Percentiles rank a stretch among this genome's conserved stretches.
Conservation (phyloP, 2,113 vertebrate genomes). For the Lota lota region DNA sequence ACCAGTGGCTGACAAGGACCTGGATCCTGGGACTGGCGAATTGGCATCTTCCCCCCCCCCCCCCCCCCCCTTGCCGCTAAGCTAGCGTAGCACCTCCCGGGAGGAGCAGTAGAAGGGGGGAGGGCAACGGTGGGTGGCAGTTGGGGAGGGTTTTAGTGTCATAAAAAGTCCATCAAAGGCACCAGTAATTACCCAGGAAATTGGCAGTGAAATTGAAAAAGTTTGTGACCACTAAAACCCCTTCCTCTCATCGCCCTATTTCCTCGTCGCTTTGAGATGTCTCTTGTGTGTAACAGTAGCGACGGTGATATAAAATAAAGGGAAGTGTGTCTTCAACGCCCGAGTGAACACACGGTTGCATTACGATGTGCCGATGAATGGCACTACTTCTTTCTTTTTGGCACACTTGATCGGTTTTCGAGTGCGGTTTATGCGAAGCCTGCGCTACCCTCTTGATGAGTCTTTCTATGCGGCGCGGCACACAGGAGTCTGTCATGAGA, state of each 20-base stretch:
- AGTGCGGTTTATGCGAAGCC: neutral
- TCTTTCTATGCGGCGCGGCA: too few species aligned
- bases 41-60: constrained; percentile 25
- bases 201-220: constrained; percentile 86
- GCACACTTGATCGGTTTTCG: constrained; percentile 42
- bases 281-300: constrained; percentile 63
- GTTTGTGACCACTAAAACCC: constrained; percentile 70
- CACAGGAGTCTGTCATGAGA: too few species aligned
- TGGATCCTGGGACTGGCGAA: constrained; percentile 55
- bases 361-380: constrained; percentile 30
- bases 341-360: constrained; percentile 31
- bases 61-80: neutral
- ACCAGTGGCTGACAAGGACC: constrained; percentile 65
- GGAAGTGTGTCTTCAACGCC: constrained; percentile 35
- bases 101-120: constrained; percentile 50
- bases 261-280: constrained; percentile 26
- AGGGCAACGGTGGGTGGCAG: neutral
- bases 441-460: neutral
- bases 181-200: constrained; percentile 83
- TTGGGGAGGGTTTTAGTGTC: constrained; percentile 59
- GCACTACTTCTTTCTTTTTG: constrained; percentile 32
- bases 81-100: constrained; percentile 33
- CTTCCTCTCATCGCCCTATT: constrained; percentile 31
- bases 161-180: constrained; percentile 83
- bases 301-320: constrained; percentile 30